Base-by-base conservation (phyloP, 1,140 invertebrate genomes). In the Scylla paramamosain region DNA sequence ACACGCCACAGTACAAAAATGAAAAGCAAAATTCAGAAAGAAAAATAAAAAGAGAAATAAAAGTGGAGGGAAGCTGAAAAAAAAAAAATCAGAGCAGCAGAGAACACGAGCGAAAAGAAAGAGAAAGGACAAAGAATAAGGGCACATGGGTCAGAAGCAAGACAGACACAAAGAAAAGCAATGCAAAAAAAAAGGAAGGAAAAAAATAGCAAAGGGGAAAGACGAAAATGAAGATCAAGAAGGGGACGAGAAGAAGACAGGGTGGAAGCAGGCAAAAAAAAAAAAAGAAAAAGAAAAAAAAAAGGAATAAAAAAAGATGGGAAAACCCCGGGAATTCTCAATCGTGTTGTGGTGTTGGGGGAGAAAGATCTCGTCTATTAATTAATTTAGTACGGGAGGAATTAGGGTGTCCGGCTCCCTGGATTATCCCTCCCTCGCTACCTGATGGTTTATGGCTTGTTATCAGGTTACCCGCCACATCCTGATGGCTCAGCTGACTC, bases 311-410 rank as follows among this genome's bases (percentile, higher is more conserved):
- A 87, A 46, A 91, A 29, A 12, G 52, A 59, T 3, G 52, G 4
- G 52, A 29, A 29, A 45, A 25, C 31, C 14, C 39, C 39, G 39
- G 93, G 46, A 59, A n/a, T 88, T 6, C 45, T 45, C 32, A 32
- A 25, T 39, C 86, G 86, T 88, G 86, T 88, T 39, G 31, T 88
- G 93, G 87, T 28, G 48, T 29, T 0, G 32, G 39, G 39, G 32
- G 87, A 87, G 67, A 89, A 83, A 39, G 86, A 88, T 88, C 32
- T 31, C 86, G 31, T 29, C 45, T 8, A 88, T 45, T 88, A 88
- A 88, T 88, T 88, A 88, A 88, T 88, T 88, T 88, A 88, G n/a
- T 45, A 88, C 86, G 86, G 29, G 39, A 39, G 31, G 86, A 88
- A 88, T 88, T 88, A 88, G 86, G 52, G 52, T 59, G 52, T 59